A percentile compares a stretch with the other conserved stretches of the same genome.
Evolutionary conservation across 1,140 invertebrate genomes (phyloP).

Genomic region (Aphelinus certus): DNA sequence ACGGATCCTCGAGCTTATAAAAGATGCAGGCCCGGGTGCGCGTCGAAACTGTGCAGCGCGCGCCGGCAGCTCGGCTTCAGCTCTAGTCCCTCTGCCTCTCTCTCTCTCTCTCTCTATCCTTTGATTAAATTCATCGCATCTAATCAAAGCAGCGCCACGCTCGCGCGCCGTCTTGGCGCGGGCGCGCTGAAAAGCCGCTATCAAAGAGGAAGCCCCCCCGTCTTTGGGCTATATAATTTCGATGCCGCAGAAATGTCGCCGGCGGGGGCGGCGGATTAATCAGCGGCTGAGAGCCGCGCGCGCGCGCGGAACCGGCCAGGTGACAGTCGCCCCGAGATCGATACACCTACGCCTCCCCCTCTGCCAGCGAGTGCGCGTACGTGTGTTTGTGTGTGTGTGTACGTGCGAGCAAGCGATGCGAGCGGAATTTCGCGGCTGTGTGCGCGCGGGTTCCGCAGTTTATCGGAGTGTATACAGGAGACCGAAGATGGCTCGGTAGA

Average conservation of each 20-base stretch:
- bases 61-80: too few species aligned
- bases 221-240: constrained; percentile 18
- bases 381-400: neutral
- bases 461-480: too few species aligned
- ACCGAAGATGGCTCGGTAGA: too few species aligned
- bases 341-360: neutral
- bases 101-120: neutral
- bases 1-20: too few species aligned
- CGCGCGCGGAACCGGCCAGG: constrained; percentile 7
- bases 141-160: constrained; percentile 26
- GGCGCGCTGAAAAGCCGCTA: constrained; percentile 7
- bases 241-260: constrained; percentile 20
- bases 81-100: too few species aligned
- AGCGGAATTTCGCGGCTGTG: neutral
- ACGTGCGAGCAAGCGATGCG: neutral
- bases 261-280: constrained; percentile 7
- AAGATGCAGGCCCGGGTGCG: too few species aligned
- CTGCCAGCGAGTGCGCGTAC: neutral
- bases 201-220: constrained; percentile 16
- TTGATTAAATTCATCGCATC: constrained; percentile 35
- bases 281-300: neutral
- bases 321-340: constrained; percentile 17
- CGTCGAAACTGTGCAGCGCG: too few species aligned
- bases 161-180: neutral
- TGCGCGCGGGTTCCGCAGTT: too few species aligned